Percentiles rank a stretch among this genome's conserved stretches.
These are phyloP conservation scores for Synaphobranchus kaupii DNA, from an alignment of 2,797 vertebrate species.

Conservation along the genomic window DNA sequence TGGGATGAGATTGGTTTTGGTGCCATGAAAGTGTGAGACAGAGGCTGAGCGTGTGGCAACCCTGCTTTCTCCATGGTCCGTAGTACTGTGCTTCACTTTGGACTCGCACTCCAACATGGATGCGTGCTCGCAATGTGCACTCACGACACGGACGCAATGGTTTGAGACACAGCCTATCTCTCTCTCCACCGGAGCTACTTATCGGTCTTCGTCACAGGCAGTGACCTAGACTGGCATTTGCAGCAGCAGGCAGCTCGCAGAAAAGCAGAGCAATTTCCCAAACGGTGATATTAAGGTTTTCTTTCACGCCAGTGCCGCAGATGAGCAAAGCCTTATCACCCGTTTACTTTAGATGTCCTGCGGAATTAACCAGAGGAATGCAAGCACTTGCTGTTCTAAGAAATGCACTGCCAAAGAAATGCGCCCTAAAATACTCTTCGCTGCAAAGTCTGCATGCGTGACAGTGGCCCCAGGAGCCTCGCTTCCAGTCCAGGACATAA, in stretches of 20 bases:
- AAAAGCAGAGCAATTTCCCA: neutral
- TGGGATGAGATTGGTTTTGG: too few relatives aligned
- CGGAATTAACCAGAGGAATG: neutral
- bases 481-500: neutral
- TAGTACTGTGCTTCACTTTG: too few relatives aligned
- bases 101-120: too few relatives aligned
- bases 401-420: neutral
- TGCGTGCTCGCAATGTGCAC: too few relatives aligned
- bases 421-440: neutral
- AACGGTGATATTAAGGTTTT: neutral
- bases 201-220: neutral
- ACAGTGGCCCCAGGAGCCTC: constrained; percentile 13
- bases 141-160: too few relatives aligned
- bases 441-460: neutral
- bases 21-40: too few relatives aligned
- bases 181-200: neutral
- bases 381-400: constrained; percentile 1
- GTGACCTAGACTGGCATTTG: neutral
- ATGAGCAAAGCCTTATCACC: neutral
- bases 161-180: too few relatives aligned
- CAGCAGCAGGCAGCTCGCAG: neutral
- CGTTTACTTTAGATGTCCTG: neutral
- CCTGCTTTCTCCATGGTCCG: too few relatives aligned
- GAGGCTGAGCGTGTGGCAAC: too few relatives aligned
- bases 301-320: neutral